Evolutionary conservation across 92 coral and sea anemone species (phyloP).

Genomic region (Epizoanthus ramosus): DNA sequence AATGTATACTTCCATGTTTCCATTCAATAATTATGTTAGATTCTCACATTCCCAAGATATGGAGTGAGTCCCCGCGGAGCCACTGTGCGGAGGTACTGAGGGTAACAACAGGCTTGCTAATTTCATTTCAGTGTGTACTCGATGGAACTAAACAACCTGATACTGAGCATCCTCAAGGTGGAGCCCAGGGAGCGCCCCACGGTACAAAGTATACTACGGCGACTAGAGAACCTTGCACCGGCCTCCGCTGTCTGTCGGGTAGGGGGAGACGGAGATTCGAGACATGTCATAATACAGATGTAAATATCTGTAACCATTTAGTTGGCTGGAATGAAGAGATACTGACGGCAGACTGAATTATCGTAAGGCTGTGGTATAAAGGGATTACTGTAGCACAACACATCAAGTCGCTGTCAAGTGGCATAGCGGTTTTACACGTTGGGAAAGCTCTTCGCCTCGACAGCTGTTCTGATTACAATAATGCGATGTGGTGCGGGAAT

Average conservation of each 20-base stretch:
- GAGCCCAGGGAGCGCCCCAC: constrained; percentile 89
- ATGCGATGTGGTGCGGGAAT: too few relatives aligned
- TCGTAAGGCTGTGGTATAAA: neutral
- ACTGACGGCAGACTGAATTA: neutral
- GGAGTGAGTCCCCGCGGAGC: neutral
- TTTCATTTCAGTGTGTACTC: constrained; percentile 79
- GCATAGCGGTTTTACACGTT: too few relatives aligned
- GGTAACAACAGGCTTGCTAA: neutral
- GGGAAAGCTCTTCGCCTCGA: too few relatives aligned
- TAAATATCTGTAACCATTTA: constrained; percentile 7
- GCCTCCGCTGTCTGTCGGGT: constrained; percentile 59
- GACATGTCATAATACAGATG: constrained; percentile 61
- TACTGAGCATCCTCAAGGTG: constrained; percentile 85
- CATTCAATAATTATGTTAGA: too few relatives aligned
- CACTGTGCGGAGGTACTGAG: neutral
- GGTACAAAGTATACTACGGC: constrained; percentile 68
- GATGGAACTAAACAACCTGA: constrained; percentile 85
- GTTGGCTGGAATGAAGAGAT: neutral
- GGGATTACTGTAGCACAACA: neutral
- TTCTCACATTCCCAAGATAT: too few relatives aligned
- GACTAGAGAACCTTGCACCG: constrained; percentile 86
- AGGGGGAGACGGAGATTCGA: constrained; percentile 39
- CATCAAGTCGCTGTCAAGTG: too few relatives aligned
- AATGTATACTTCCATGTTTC: too few relatives aligned
- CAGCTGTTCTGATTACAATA: too few relatives aligned